Evolutionary conservation across 2,113 vertebrate genomes (phyloP).

Genomic region (Mystacornis crossleyi): DNA sequence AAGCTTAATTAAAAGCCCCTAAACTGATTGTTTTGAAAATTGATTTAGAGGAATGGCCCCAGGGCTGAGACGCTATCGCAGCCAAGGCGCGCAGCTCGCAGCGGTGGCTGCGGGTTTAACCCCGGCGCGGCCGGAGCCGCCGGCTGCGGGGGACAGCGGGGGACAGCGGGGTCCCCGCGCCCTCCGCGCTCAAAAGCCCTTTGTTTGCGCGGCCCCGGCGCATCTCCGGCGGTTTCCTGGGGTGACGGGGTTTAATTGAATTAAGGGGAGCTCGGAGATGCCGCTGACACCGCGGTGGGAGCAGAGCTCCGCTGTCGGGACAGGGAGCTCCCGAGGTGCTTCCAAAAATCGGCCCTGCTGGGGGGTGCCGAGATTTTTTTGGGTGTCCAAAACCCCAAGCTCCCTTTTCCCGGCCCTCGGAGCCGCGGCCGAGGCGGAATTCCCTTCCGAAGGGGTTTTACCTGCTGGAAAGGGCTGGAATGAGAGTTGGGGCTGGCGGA

Average conservation of each 20-base stretch:
- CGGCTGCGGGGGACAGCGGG: not conserved
- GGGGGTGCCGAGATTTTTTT: rapidly evolving
- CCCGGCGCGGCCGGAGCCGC: not conserved
- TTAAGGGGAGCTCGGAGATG: slow-evolving; percentile 8
- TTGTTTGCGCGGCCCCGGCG: slow-evolving; percentile 35
- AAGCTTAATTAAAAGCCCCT: slow-evolving; percentile 72
- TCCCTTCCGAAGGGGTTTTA: not conserved
- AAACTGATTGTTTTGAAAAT: slow-evolving; percentile 70
- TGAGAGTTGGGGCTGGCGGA: not conserved
- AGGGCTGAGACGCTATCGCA: slow-evolving; percentile 36
- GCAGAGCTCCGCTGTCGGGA: not conserved
- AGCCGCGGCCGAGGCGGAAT: not conserved
- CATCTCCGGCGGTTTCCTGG: slow-evolving; percentile 49
- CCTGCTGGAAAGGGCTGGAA: slow-evolving; percentile 48
- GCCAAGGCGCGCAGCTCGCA: slow-evolving; percentile 26
- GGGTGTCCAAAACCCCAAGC: not conserved
- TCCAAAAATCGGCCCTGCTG: not conserved
- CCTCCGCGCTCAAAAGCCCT: slow-evolving; percentile 23
- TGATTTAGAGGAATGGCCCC: slow-evolving; percentile 67
- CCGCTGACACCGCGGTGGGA: not conserved
- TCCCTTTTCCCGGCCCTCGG: not conserved
- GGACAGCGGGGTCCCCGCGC: not conserved
- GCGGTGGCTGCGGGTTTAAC: slow-evolving; percentile 20
- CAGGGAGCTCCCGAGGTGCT: too few relatives aligned
- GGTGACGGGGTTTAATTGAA: slow-evolving; percentile 38